phyloP scores from a whole-genome alignment of 2,888 invertebrate genomes.

The Leuctra nigra region DNA sequence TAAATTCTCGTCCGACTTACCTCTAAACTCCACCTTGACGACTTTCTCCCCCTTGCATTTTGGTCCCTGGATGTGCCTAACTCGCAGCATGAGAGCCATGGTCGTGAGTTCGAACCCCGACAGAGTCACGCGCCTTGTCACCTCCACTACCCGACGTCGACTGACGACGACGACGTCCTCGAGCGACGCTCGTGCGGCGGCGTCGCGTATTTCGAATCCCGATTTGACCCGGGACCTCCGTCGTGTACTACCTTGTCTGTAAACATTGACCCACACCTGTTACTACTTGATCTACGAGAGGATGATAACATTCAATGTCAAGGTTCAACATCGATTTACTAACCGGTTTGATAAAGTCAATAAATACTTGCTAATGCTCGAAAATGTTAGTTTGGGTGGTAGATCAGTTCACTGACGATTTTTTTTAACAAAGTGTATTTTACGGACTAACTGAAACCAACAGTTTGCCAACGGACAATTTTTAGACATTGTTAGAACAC shows the following conservation, averaged over 20 bases:
- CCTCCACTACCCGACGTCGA: not conserved
- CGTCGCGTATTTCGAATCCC: no score
- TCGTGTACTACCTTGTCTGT: not conserved
- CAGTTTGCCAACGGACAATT: no score
- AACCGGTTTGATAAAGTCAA: no score
- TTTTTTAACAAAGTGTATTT: no score
- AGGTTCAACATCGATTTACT: not conserved
- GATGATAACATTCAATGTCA: no score
- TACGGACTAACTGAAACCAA: no score
- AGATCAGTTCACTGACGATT: no score
- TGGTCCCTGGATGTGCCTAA: slow-evolving; percentile 58
- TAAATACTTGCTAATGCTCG: no score
- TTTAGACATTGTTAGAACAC: no score
- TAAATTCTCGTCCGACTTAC: no score
- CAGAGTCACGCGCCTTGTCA: not conserved
- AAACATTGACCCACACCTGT: slow-evolving; percentile 4
- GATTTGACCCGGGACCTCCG: slow-evolving; percentile 4
- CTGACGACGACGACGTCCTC: not conserved
- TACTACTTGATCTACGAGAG: not conserved
- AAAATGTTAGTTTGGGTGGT: no score
- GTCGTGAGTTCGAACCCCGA: not conserved
- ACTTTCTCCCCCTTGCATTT: slow-evolving; percentile 61
- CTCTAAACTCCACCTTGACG: slow-evolving; percentile 66
- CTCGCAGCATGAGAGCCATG: slow-evolving; percentile 62
- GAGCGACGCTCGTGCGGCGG: not conserved